Conservation (phyloP, 2,113 vertebrate genomes). For the Indicator indicator region DNA sequence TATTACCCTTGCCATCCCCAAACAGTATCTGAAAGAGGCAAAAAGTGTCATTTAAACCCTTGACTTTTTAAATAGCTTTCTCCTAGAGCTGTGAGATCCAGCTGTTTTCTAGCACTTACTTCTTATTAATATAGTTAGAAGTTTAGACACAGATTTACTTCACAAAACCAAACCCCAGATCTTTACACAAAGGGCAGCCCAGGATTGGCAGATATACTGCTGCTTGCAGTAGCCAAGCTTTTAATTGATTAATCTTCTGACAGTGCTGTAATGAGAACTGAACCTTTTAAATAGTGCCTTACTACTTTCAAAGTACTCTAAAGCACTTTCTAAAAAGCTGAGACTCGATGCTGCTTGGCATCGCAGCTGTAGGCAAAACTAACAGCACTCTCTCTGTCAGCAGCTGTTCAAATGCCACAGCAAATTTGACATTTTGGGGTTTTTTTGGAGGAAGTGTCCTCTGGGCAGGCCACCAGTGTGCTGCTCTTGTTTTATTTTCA, state of each 20-base stretch:
- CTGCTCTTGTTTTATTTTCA: not conserved
- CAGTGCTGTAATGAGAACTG: not conserved
- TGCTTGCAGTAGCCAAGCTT: not conserved
- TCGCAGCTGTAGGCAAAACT: rapidly evolving
- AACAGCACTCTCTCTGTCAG: not conserved
- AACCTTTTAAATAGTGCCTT: constrained; percentile 10
- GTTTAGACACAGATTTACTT: not conserved
- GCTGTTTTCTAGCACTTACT: constrained; percentile 4
- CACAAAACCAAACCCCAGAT: not conserved
- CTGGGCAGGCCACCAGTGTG: not conserved
- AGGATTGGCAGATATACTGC: not conserved
- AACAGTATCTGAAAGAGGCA: not conserved
- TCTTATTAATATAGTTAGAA: not conserved
- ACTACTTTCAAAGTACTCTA: not conserved
- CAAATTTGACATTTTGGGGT: not conserved
- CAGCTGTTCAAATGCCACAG: not conserved
- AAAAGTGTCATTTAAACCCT: not conserved
- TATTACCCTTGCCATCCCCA: not conserved
- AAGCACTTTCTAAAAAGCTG: not conserved
- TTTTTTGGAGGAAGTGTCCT: not conserved
- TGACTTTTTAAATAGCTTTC: not conserved
- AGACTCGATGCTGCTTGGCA: not conserved
- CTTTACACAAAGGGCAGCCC: not conserved
- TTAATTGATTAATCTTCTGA: constrained; percentile 18
- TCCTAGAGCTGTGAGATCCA: not conserved